These are phyloP conservation scores for Calypte anna DNA, from an alignment of 2,113 vertebrate species.

Conservation along the genomic window DNA sequence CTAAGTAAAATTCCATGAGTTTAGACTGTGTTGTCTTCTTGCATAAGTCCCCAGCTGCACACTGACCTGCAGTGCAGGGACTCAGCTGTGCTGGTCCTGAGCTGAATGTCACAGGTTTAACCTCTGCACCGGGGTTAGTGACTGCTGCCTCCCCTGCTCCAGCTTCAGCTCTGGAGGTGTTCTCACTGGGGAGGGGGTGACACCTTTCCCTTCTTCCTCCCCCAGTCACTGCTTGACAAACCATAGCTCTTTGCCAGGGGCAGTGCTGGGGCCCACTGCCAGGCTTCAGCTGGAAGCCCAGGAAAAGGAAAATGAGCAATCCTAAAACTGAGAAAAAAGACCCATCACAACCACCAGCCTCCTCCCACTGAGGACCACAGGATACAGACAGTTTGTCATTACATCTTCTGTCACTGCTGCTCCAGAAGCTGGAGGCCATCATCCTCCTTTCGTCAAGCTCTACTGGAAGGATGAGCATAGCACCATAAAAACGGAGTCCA, in stretches of 20 bases:
- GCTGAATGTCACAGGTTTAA: not conserved
- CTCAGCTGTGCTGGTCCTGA: rapidly evolving
- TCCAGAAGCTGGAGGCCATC: not conserved
- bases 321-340: not conserved
- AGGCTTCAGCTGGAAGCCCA: not conserved
- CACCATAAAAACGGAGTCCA: not conserved
- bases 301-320: not conserved
- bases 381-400: not conserved
- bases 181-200: rapidly evolving
- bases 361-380: not conserved
- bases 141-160: not conserved
- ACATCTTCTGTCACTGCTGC: not conserved
- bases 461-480: rapidly evolving
- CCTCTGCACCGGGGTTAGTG: rapidly evolving
- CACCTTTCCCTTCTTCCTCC: not conserved
- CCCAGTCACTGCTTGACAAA: not conserved
- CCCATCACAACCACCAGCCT: rapidly evolving
- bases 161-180: not conserved
- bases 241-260: not conserved
- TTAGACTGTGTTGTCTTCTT: not conserved
- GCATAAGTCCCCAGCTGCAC: rapidly evolving
- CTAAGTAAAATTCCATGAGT: not conserved
- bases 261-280: no score
- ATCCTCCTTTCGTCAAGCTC: not conserved
- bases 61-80: rapidly evolving